A percentile compares a stretch with the other conserved stretches of the same genome.
phyloP scores from a whole-genome alignment of 2,113 vertebrate species.

The Peromyscus californicus region DNA sequence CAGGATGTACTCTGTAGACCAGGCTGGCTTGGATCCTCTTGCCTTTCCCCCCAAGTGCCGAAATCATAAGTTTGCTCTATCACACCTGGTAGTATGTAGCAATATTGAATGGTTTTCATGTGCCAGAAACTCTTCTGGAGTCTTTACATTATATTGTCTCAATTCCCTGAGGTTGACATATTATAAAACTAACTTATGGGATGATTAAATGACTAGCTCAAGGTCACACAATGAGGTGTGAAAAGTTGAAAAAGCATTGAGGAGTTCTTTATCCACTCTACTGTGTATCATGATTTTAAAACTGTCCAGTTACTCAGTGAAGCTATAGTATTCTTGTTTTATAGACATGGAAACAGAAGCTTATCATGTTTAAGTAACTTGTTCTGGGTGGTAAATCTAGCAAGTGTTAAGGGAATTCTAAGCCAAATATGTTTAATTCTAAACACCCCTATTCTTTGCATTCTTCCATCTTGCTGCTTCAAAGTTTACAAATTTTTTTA shows the following conservation, averaged over 20 bases:
- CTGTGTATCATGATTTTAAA: slow-evolving; percentile 39
- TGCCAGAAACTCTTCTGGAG: not conserved
- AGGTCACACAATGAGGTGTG: slow-evolving; percentile 15
- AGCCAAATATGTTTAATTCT: slow-evolving; percentile 20
- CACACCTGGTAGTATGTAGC: not conserved
- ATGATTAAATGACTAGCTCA: slow-evolving; percentile 35
- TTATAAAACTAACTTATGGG: slow-evolving; percentile 46
- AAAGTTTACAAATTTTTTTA: slow-evolving; percentile 20
- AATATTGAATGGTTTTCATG: slow-evolving; percentile 42
- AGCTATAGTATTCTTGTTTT: slow-evolving; percentile 52
- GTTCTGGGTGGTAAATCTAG: not conserved
- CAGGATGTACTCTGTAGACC: not conserved
- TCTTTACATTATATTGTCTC: slow-evolving; percentile 27
- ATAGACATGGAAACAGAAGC: slow-evolving; percentile 45
- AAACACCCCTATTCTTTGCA: not conserved
- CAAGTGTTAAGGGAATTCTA: slow-evolving; percentile 40
- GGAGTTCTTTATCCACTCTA: slow-evolving; percentile 6
- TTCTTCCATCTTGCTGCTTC: slow-evolving; percentile 37
- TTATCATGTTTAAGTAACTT: slow-evolving; percentile 18
- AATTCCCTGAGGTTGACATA: slow-evolving; percentile 32
- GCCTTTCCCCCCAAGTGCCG: not conserved
- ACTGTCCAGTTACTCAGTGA: not conserved
- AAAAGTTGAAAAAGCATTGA: slow-evolving; percentile 50
- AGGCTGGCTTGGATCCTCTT: not conserved
- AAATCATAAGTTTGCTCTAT: not conserved